These are phyloP conservation scores for Tuberolachnus salignus DNA, from an alignment of 2,888 invertebrate species.

Conservation along the genomic window DNA sequence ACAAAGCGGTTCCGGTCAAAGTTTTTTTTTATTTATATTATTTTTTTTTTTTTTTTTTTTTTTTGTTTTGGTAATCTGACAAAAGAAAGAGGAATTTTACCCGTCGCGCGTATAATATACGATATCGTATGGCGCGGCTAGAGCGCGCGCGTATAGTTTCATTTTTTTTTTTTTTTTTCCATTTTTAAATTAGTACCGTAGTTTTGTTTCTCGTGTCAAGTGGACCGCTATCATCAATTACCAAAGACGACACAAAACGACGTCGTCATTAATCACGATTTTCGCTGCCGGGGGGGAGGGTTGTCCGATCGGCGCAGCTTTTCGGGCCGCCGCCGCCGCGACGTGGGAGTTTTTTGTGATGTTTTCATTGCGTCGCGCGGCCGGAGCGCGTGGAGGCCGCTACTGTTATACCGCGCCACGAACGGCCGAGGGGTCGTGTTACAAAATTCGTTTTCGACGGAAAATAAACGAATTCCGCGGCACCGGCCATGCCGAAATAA, in stretches of 20 bases:
- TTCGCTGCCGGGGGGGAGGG: constrained; percentile 40
- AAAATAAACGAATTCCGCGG: constrained; percentile 12
- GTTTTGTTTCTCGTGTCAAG: constrained; percentile 55
- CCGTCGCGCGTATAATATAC: background rate
- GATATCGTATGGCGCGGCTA: no score
- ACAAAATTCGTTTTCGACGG: constrained; percentile 38
- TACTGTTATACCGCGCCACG: background rate
- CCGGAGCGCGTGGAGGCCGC: no score
- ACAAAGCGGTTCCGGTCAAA: constrained; percentile 23
- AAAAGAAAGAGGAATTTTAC: constrained; percentile 37
- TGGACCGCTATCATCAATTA: constrained; percentile 56
- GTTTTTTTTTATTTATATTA: no score
- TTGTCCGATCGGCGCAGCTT: constrained; percentile 45
- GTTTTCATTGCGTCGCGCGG: constrained; percentile 30
- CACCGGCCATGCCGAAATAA: no score
- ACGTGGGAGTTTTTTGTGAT: constrained; percentile 36
- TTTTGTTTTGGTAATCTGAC: constrained; percentile 29
- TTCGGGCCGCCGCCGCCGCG: no score
- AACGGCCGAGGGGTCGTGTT: constrained; percentile 7
- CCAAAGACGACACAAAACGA: constrained; percentile 54
- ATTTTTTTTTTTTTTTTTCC: no score
- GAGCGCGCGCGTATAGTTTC: no score
- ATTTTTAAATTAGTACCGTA: constrained; percentile 54
- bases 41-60: background rate
- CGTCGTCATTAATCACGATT: constrained; percentile 53